phyloP scores from a whole-genome alignment of 2,113 vertebrate genomes.

The Dinomys branickii region DNA sequence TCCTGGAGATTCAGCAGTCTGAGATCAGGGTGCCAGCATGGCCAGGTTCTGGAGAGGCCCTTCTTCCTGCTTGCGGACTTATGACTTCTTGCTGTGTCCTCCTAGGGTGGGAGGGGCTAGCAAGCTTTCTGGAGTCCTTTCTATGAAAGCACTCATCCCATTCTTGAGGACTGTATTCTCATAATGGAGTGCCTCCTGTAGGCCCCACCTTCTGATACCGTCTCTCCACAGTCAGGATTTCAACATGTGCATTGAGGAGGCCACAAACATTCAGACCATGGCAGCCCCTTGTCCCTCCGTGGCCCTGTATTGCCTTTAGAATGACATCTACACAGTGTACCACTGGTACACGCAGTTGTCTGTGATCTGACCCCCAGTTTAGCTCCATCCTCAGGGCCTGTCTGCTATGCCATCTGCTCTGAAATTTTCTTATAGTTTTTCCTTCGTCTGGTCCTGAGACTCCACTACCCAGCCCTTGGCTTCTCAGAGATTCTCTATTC shows the following conservation, averaged over 20 bases:
- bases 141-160: background rate
- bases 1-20: background rate
- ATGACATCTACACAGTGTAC: too few species aligned
- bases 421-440: background rate
- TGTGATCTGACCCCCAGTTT: background rate
- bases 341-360: fast-evolving
- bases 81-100: background rate
- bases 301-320: background rate
- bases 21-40: background rate
- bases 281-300: fast-evolving
- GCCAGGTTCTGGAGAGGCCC: background rate
- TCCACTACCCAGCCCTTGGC: background rate
- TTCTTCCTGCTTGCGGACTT: background rate
- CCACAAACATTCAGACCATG: background rate
- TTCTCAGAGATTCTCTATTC: background rate
- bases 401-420: background rate
- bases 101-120: background rate
- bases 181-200: background rate
- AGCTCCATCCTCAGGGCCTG: background rate
- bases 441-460: background rate
- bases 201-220: background rate
- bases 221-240: background rate
- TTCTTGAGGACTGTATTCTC: background rate
- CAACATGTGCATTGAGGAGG: background rate
- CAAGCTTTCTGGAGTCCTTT: background rate